Evolutionary conservation across 2,797 vertebrate genomes (phyloP).

Genomic region (Clarias laeviceps): DNA sequence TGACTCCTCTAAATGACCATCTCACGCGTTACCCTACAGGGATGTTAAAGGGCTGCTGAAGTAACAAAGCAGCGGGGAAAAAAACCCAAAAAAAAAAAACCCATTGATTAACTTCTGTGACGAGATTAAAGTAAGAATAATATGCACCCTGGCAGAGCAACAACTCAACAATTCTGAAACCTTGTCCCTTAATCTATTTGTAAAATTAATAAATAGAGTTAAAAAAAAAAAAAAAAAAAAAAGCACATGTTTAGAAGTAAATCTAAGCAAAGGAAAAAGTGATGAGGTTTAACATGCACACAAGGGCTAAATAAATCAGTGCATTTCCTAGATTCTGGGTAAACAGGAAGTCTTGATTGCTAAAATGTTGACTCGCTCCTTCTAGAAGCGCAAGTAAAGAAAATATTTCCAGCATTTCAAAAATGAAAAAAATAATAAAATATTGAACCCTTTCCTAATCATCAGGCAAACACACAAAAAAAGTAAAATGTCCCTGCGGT

Average conservation of each 20-base stretch:
- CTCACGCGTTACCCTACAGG: not conserved
- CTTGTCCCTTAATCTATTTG: not conserved
- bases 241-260: not conserved
- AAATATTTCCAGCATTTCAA: constrained; percentile 43
- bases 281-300: constrained; percentile 1
- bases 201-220: constrained; percentile 27
- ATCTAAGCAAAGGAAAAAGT: not conserved
- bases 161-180: not conserved
- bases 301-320: not conserved
- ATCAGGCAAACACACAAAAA: not conserved
- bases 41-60: not conserved
- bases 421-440: constrained; percentile 53
- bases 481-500: constrained; percentile 29
- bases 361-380: not conserved
- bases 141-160: not conserved
- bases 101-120: too few species aligned
- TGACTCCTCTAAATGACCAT: not conserved
- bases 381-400: constrained; percentile 17
- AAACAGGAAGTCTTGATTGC: not conserved
- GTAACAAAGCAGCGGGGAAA: not conserved
- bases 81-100: not conserved
- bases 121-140: not conserved
- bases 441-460: not conserved
- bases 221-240: not conserved
- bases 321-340: constrained; percentile 8